A percentile compares a stretch with the other conserved stretches of the same genome.
Evolutionary conservation across 2,113 vertebrate genomes (phyloP).

Genomic region (Brevimyrus niger): DNA sequence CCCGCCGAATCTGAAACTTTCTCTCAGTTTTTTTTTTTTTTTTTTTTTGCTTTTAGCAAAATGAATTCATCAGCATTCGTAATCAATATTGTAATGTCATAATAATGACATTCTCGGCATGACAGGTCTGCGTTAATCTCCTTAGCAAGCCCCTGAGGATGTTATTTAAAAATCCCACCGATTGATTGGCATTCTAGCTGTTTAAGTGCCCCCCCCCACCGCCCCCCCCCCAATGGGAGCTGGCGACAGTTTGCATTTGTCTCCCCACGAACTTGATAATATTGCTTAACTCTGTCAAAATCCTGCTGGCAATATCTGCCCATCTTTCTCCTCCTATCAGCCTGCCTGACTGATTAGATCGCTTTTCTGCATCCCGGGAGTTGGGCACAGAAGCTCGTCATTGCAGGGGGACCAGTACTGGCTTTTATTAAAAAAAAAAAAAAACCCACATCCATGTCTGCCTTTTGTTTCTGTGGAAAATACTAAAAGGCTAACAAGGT

Average conservation of each 20-base stretch:
- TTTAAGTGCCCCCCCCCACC: slow-evolving; percentile 23
- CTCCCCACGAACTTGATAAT: slow-evolving; percentile 49
- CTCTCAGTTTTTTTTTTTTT: background rate
- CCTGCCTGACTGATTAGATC: slow-evolving; percentile 48
- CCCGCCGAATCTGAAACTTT: background rate
- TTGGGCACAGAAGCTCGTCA: slow-evolving; percentile 25
- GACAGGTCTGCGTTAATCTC: slow-evolving; percentile 6
- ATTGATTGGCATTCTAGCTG: slow-evolving; percentile 22
- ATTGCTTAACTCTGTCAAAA: slow-evolving; percentile 48
- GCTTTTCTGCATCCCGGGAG: slow-evolving; percentile 38
- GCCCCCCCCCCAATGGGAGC: slow-evolving; percentile 18
- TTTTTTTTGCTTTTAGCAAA: slow-evolving; percentile 15
- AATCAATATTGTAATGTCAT: slow-evolving; percentile 22
- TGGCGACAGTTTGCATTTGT: slow-evolving; percentile 38
- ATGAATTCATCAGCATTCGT: slow-evolving; percentile 13
- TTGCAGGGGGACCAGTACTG: background rate
- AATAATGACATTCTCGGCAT: slow-evolving; percentile 13
- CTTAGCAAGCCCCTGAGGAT: slow-evolving; percentile 17
- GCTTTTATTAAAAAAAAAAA: background rate
- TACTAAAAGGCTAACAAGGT: background rate
- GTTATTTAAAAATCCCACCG: slow-evolving; percentile 17
- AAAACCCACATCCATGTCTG: background rate
- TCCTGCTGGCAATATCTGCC: slow-evolving; percentile 39
- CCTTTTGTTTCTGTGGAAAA: background rate
- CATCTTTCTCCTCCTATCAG: slow-evolving; percentile 49